phyloP scores from a whole-genome alignment of 1,140 invertebrate species.

The Manduca sexta region DNA sequence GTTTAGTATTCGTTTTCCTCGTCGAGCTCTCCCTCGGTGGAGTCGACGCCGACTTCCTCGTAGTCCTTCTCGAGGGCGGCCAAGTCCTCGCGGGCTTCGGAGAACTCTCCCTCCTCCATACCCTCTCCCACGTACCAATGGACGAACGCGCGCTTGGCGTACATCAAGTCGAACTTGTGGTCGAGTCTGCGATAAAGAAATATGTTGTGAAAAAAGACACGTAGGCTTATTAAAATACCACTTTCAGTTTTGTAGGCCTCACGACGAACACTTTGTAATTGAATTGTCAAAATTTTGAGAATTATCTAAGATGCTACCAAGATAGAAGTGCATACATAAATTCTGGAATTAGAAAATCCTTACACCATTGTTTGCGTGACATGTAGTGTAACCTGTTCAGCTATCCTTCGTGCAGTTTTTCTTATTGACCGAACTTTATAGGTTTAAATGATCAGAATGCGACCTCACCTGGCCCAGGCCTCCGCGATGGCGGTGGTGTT shows the following conservation, averaged over 20 bases:
- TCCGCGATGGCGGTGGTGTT: conserved; percentile 78
- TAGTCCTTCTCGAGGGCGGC: conserved; percentile 86
- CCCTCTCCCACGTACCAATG: conserved; percentile 87
- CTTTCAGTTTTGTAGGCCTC: no score
- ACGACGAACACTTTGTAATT: no score
- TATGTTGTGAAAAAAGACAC: no score
- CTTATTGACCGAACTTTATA: not conserved
- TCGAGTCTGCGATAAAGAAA: conserved; percentile 73
- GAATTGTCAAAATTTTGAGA: no score
- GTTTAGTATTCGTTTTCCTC: conserved; percentile 75
- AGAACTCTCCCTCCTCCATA: conserved; percentile 89
- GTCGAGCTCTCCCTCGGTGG: conserved; percentile 76
- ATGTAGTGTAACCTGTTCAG: no score
- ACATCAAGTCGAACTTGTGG: conserved; percentile 90
- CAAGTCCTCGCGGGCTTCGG: conserved; percentile 89
- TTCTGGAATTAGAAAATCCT: no score
- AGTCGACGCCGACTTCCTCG: conserved; percentile 77
- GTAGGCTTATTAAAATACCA: no score
- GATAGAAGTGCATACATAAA: no score
- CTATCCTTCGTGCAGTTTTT: no score
- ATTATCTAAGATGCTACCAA: no score
- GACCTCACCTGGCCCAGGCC: conserved; percentile 81
- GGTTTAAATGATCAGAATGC: not conserved
- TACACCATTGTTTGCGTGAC: no score
- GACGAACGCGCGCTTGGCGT: conserved; percentile 83